phyloP scores from a whole-genome alignment of 2,888 invertebrate species.

The Tenthredo mesomela region DNA sequence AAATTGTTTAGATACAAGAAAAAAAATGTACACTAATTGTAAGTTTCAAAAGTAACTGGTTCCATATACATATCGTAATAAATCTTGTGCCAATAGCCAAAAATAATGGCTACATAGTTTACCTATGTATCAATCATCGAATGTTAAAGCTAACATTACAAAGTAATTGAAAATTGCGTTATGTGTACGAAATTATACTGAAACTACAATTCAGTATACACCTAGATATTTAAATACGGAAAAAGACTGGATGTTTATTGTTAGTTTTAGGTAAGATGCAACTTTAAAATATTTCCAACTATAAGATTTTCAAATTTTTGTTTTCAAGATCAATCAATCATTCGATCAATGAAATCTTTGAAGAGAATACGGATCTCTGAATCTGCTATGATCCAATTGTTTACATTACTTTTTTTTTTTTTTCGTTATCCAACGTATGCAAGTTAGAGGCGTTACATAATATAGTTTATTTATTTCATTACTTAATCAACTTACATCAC shows the following conservation, averaged over 20 bases:
- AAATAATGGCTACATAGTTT: conserved; percentile 1
- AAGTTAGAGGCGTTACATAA: background rate
- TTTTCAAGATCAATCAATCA: background rate
- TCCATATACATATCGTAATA: background rate
- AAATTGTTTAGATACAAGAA: conserved; percentile 1
- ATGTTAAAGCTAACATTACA: background rate
- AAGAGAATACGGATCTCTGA: background rate
- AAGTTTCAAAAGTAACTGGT: background rate
- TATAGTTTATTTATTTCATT: conserved; percentile 9
- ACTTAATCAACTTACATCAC: background rate
- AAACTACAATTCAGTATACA: conserved; percentile 25
- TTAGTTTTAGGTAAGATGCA: conserved; percentile 40
- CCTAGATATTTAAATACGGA: conserved; percentile 6
- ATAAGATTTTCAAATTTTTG: background rate
- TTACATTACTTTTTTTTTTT: background rate
- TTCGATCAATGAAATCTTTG: background rate
- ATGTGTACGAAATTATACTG: background rate
- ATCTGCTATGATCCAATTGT: background rate
- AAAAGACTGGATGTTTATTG: conserved; percentile 44
- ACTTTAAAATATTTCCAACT: conserved; percentile 22
- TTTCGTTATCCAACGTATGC: background rate
- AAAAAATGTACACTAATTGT: conserved; percentile 19
- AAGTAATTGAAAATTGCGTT: background rate
- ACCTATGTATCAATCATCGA: background rate
- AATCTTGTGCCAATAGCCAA: conserved; percentile 30